Base-by-base conservation (phyloP, 2,888 invertebrate genomes). In the Pachymerium ferrugineum region DNA sequence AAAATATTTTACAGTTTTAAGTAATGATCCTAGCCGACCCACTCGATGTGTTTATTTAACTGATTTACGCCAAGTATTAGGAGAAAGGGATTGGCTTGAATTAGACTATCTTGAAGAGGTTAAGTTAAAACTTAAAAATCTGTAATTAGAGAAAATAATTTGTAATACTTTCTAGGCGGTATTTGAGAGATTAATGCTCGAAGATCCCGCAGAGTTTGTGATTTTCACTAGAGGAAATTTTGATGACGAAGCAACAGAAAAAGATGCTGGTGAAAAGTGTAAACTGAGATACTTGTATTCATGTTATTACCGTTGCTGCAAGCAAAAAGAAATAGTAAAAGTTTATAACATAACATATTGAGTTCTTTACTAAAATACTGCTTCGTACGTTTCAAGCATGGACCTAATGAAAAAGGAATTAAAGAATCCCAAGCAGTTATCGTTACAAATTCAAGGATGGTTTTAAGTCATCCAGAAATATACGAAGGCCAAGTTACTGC, bases 131-230 rank as follows among this genome's bases (percentile, higher is more conserved):
- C n/a, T n/a, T n/a, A n/a, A n/a, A n/a, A n/a, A n/a, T n/a, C n/a
- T n/a, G n/a, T n/a, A n/a, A n/a, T n/a, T n/a, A n/a, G n/a, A n/a
- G n/a, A n/a, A n/a, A n/a, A n/a, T n/a, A n/a, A n/a, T n/a, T n/a
- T 29, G 10, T 69, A 29, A 6, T 69, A 19, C 10, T 1, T 25
- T 73, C 6, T 30, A 75, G 73, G 75, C 74, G 16, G 74, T 72
- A 1, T 75, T 74, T 47, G 75, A 75, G 35, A 38, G 75, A 12
- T 69, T 75, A 16, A 74, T 75, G 75, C 33, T 75, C 25, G 75
- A 70, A 8, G 47, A 75, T n/a, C 75, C 75, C 1, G 31, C 14
- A 22, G 33, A 54, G 12, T 74, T 31, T 14, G 6, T 70, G 30
- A 70, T 70, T 19, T 16, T 70, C 1, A 42, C 47, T 5, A 29